Evolutionary conservation across 2,797 vertebrate species (phyloP).

Genomic region (Pempheris klunzingeri): DNA sequence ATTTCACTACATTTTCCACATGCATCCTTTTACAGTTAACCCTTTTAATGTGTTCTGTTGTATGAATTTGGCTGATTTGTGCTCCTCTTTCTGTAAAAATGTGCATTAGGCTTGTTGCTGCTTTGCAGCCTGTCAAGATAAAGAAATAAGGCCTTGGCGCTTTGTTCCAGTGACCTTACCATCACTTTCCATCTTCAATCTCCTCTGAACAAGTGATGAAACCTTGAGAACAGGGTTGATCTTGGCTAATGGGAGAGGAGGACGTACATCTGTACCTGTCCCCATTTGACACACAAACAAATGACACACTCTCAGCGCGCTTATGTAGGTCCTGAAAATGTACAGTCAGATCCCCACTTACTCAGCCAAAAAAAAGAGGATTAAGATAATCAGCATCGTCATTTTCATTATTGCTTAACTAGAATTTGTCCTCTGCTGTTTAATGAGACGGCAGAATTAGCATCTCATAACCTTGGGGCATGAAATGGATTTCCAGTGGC

Average conservation of each 20-base stretch:
- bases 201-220: conserved; percentile 30
- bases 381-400: conserved; percentile 63
- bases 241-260: conserved; percentile 7
- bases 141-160: conserved; percentile 45
- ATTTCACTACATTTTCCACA: neutral
- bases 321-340: conserved; percentile 12
- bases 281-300: conserved; percentile 44
- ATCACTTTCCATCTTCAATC: conserved; percentile 44
- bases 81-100: conserved; percentile 57
- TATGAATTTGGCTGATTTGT: conserved; percentile 24
- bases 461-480: conserved; percentile 71
- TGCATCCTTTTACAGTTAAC: neutral
- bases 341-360: conserved; percentile 38
- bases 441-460: conserved; percentile 75
- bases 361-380: conserved; percentile 56
- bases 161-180: conserved; percentile 48
- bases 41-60: neutral
- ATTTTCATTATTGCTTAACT: conserved; percentile 67
- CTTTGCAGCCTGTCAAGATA: conserved; percentile 60
- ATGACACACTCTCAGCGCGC: neutral
- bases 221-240: conserved; percentile 51
- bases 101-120: conserved; percentile 41
- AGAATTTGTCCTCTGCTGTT: conserved; percentile 69
- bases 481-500: conserved; percentile 71
- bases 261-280: conserved; percentile 29